Evolutionary conservation across 2,888 invertebrate genomes (phyloP), one percentile per base, ranked within the genome.

Genomic region (Nezara viridula): DNA sequence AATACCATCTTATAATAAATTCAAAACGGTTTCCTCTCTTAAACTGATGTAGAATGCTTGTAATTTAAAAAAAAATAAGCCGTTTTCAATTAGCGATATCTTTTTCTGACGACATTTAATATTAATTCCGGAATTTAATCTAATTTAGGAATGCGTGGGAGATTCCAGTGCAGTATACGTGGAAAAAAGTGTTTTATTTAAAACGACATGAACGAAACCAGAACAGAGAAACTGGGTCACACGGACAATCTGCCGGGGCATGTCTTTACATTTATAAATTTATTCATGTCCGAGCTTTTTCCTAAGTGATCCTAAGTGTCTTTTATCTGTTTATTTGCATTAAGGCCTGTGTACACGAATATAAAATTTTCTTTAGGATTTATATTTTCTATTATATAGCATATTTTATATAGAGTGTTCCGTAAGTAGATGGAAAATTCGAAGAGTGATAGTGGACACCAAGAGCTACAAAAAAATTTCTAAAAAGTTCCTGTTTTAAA

Each of bases 201-300:
- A 73, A 73, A 73, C 32, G 32, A 66, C 60, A 73, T 73, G 19
- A 73, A 73, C 37, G 66, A 37, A 73, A 73, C 66, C 66, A 73
- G 60, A 60, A 60, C 60, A 60, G 27, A 37, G 32, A 73, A 73
- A 73, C 66, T 73, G 37, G 66, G 66, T 73, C 37, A 73, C 32
- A 37, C 37, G 37, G 66, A 37, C 66, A 37, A 32, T 66, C 66
- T 73, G 10, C 66, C 32, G 27, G 10, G 27, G 27, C 27, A 73
- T 19, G 37, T 21, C 37, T 37, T 73, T 37, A 32, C 37, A 21
- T 73, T 73, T 73, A 32, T 73, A 73, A 73, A 73, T 73, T 73
- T 73, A 73, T 73, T 73, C 32, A 73, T 73, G 66, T n/a, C 7
- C 66, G 32, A 73, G 66, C 32, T 73, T 73, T 73, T 32, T 19